Evolutionary conservation across 2,797 vertebrate species (phyloP).

Genomic region (Malacoctenus gilli): DNA sequence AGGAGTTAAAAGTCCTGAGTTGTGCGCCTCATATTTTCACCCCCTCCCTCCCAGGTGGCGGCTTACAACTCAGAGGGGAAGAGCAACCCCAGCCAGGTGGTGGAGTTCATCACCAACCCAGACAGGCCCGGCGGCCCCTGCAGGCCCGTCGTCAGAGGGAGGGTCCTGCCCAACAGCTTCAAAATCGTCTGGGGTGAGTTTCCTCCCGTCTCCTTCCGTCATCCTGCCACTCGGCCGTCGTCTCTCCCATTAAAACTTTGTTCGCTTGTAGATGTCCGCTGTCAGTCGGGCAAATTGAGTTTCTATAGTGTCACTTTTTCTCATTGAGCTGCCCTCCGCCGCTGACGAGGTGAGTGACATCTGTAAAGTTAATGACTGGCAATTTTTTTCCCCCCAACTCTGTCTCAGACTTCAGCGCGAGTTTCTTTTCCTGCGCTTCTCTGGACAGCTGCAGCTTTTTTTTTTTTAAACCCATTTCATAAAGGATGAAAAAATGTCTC

Average conservation of each 20-base stretch:
- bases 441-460: slow-evolving; percentile 13
- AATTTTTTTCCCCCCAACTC: slow-evolving; percentile 17
- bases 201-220: too few species aligned
- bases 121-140: slow-evolving; percentile 89
- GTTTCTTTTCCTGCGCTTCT: too few species aligned
- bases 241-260: slow-evolving; percentile 9
- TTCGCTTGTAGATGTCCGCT: slow-evolving; percentile 4
- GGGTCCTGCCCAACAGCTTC: slow-evolving; percentile 91
- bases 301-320: slow-evolving; percentile 24
- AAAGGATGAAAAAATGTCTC: slow-evolving; percentile 2
- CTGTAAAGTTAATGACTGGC: slow-evolving; percentile 28
- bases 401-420: slow-evolving; percentile 38
- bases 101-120: slow-evolving; percentile 90
- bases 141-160: slow-evolving; percentile 89
- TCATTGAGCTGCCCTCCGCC: slow-evolving; percentile 12
- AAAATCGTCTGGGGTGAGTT: slow-evolving; percentile 93
- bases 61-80: slow-evolving; percentile 97
- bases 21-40: too few species aligned
- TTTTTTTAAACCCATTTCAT: slow-evolving; percentile 13
- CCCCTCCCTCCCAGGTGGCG: slow-evolving; percentile 84
- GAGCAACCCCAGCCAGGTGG: slow-evolving; percentile 92
- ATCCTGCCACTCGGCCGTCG: too few species aligned
- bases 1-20: too few species aligned
- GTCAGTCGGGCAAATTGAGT: slow-evolving; percentile 23
- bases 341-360: slow-evolving; percentile 32